phyloP scores from a whole-genome alignment of 2,797 vertebrate species.

The Sarcoramphus papa region DNA sequence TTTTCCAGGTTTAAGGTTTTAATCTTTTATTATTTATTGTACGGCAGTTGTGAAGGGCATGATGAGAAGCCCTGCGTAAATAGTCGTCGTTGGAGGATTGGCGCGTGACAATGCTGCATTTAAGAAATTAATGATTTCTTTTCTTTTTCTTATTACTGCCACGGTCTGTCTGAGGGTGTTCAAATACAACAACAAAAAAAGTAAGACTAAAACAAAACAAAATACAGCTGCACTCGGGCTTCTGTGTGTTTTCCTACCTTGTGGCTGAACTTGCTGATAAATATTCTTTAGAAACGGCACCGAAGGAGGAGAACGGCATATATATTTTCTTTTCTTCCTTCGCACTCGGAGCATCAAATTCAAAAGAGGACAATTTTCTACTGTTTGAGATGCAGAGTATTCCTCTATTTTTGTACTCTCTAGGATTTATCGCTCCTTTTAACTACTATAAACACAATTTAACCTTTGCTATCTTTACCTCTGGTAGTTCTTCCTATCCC shows the following conservation, averaged over 20 bases:
- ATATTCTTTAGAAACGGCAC: slow-evolving; percentile 24
- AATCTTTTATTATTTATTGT: slow-evolving; percentile 83
- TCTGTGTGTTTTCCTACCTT: neutral
- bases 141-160: slow-evolving; percentile 15
- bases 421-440: neutral
- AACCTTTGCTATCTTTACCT: slow-evolving; percentile 13
- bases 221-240: neutral
- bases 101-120: neutral
- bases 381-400: slow-evolving; percentile 30
- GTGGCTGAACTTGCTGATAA: slow-evolving; percentile 48
- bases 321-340: slow-evolving; percentile 54
- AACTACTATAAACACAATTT: slow-evolving; percentile 23
- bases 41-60: slow-evolving; percentile 66
- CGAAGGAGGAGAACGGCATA: slow-evolving; percentile 2
- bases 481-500: neutral
- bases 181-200: neutral
- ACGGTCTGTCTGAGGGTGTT: neutral
- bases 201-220: slow-evolving; percentile 18
- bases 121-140: slow-evolving; percentile 36
- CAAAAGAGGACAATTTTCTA: slow-evolving; percentile 20
- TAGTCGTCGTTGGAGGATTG: neutral
- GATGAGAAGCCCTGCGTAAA: slow-evolving; percentile 56
- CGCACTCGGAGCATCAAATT: slow-evolving; percentile 24
- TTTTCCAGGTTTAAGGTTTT: slow-evolving; percentile 82
- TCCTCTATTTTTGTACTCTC: neutral